A percentile compares a stretch with the other conserved stretches of the same genome.
Conservation (phyloP, 2,888 invertebrate species). For the Brachylomia viminalis region DNA sequence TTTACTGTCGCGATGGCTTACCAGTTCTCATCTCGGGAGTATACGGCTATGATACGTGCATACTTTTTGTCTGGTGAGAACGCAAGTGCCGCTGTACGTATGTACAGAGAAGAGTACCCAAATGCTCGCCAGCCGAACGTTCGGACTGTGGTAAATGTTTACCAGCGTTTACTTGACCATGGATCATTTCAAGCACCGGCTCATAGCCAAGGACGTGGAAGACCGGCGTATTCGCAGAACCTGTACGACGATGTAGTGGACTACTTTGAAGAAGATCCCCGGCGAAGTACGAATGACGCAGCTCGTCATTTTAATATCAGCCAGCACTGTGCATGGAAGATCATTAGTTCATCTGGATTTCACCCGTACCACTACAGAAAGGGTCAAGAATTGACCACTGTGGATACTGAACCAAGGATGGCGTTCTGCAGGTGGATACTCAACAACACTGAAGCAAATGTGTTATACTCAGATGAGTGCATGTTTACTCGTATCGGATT, state of each 20-base stretch:
- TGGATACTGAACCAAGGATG: slow-evolving; percentile 10
- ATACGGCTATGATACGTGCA: not conserved
- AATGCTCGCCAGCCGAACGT: slow-evolving; percentile 9
- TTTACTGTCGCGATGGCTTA: not conserved
- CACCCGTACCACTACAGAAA: slow-evolving; percentile 14
- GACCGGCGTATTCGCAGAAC: not conserved
- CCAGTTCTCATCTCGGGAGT: not conserved
- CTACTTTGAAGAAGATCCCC: slow-evolving; percentile 8
- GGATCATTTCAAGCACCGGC: slow-evolving; percentile 5
- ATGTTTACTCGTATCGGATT: slow-evolving; percentile 15
- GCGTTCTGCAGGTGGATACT: slow-evolving; percentile 10
- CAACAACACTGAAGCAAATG: not conserved
- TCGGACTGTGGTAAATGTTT: not conserved
- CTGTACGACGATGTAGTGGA: not conserved
- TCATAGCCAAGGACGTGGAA: slow-evolving; percentile 4
- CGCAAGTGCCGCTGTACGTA: slow-evolving; percentile 1
- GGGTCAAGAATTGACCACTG: slow-evolving; percentile 4
- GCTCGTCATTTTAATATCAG: slow-evolving; percentile 14
- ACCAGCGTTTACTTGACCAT: slow-evolving; percentile 13
- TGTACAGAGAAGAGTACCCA: slow-evolving; percentile 3
- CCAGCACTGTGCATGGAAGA: slow-evolving; percentile 6
- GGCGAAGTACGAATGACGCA: slow-evolving; percentile 15
- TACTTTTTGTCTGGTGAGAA: slow-evolving; percentile 15
- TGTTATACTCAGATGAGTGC: slow-evolving; percentile 7
- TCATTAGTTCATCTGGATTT: slow-evolving; percentile 1